Evolutionary conservation across 1,140 invertebrate species (phyloP), one percentile per base, ranked within the genome.

Genomic region (Drosophila miranda): DNA sequence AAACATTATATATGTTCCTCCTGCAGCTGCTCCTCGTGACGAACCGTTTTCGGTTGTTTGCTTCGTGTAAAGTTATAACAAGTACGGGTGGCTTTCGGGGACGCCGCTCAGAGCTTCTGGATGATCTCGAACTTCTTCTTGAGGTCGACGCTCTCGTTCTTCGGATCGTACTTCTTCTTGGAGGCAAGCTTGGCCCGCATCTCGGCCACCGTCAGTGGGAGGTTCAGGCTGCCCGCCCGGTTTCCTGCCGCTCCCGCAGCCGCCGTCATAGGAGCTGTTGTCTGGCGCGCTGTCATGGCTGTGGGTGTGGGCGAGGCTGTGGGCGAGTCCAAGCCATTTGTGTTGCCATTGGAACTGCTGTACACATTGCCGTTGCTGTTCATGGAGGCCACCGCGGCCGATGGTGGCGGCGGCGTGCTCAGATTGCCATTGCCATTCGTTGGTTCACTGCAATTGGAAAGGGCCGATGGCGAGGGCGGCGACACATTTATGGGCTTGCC

Each of bases 81-180:
- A 82, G 70, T 83, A 83, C 55, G 46, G 56, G 34, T 38, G 34
- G 11, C 34, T 38, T 38, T 38, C 4, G 56, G 30, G 16, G 5
- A 5, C 16, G 9, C 38, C 50, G 52, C 46, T 93, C 93, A 96
- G 75, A 96, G 93, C 92, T 97, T 97, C 91, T 98, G 96, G 69
- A 98, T 95, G 87, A 98, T 97, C 89, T 97, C 96, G 89, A 97
- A 97, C 92, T 98, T 98, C 92, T 96, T 95, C 90, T 96, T 95
- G 81, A 97, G 95, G 91, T 97, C 96, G 91, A 98, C 95, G 21
- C 94, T 94, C 76, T 96, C 95, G 90, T 96, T 97, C 91, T 97
- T 97, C 3, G 96, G 96, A 89, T 98, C 96, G 89, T 95, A 94
- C 91, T 97, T 97, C 90, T 97, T 97, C 81, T 94, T 95, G 30